A percentile compares a stretch with the other conserved stretches of the same genome.
Conservation (phyloP, 1,140 invertebrate species). For the Planococcus citri region DNA sequence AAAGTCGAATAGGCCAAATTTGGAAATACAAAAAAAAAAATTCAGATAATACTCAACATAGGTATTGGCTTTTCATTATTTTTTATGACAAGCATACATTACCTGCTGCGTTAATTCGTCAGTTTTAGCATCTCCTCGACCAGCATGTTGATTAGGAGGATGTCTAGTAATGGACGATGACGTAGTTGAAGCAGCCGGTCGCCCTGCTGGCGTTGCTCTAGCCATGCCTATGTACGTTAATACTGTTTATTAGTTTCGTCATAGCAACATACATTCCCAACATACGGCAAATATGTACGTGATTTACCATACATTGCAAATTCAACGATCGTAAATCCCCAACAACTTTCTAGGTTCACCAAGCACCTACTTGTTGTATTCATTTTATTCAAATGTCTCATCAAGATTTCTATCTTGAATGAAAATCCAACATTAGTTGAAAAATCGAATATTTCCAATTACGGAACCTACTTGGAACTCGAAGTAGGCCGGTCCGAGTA, state of each 20-base stretch:
- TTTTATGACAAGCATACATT: conserved; percentile 24
- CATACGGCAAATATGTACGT: too few relatives aligned
- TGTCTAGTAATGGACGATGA: not conserved
- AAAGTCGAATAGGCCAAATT: conserved; percentile 1
- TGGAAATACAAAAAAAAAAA: not conserved
- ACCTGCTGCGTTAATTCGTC: conserved; percentile 53
- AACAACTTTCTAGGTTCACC: too few relatives aligned
- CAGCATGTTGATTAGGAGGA: not conserved
- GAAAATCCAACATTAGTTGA: too few relatives aligned
- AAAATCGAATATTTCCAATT: too few relatives aligned
- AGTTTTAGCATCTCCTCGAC: conserved; percentile 41
- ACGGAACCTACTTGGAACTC: too few relatives aligned
- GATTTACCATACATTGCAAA: too few relatives aligned
- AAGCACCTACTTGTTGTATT: too few relatives aligned
- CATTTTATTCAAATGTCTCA: too few relatives aligned
- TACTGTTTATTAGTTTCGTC: not conserved
- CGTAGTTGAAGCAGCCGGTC: not conserved
- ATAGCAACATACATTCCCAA: not conserved
- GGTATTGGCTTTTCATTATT: not conserved
- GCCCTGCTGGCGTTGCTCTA: not conserved
- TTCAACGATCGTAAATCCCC: too few relatives aligned
- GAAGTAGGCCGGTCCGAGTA: too few relatives aligned
- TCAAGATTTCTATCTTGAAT: too few relatives aligned
- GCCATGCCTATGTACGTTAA: not conserved
- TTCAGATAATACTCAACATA: not conserved